Evolutionary conservation across 2,888 invertebrate species (phyloP).

Genomic region (Pycnomerus fuliginosus): DNA sequence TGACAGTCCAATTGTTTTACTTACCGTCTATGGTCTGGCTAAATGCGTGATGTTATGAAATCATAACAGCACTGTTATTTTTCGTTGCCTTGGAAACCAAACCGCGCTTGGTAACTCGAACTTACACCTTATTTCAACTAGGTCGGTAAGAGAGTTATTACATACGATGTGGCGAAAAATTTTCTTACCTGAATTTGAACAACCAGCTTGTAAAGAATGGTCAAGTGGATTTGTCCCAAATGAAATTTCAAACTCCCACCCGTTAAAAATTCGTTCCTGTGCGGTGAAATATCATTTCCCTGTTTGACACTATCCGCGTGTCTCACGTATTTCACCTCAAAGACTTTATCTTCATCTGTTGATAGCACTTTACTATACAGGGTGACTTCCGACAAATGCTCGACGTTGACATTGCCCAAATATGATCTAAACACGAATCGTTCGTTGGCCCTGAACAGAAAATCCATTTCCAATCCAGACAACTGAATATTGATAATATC

Average conservation of each 20-base stretch:
- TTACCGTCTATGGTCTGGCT: no score
- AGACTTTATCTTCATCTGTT: constrained; percentile 77
- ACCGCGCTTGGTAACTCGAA: no score
- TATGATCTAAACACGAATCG: constrained; percentile 71
- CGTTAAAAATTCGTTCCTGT: constrained; percentile 56
- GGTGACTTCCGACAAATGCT: constrained; percentile 72
- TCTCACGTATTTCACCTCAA: constrained; percentile 75
- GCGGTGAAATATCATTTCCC: constrained; percentile 55
- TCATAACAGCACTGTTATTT: no score
- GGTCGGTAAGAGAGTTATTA: no score
- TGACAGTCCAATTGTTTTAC: no score
- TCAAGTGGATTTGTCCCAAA: constrained; percentile 70
- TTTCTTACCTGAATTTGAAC: constrained; percentile 64
- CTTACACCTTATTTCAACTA: no score
- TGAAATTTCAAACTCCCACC: constrained; percentile 72
- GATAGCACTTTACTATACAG: constrained; percentile 74
- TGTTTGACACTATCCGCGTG: constrained; percentile 61
- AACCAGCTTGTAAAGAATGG: constrained; percentile 65
- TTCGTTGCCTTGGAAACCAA: no score
- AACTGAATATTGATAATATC: constrained; percentile 69
- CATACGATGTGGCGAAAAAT: no score
- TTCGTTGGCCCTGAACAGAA: constrained; percentile 75
- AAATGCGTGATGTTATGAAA: no score
- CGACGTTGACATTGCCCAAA: constrained; percentile 66
- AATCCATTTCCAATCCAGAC: constrained; percentile 70